These are phyloP conservation scores for Sorex maritimensis DNA, from an alignment of 2,797 vertebrate species.

Conservation along the genomic window DNA sequence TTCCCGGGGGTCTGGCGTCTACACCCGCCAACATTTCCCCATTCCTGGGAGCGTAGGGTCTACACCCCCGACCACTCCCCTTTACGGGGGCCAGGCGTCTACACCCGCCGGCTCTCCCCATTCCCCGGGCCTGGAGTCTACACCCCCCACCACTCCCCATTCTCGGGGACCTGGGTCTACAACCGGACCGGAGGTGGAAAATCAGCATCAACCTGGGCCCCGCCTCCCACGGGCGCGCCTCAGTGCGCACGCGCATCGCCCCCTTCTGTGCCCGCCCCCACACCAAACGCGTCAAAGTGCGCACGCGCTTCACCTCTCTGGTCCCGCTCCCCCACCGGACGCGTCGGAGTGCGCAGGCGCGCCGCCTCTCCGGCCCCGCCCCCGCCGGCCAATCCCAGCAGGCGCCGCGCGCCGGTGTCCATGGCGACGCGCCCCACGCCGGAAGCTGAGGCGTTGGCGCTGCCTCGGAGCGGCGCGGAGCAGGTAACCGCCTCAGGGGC, in stretches of 20 bases:
- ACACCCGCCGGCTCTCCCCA: too few relatives aligned
- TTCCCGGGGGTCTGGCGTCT: background rate
- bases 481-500: conserved; percentile 8
- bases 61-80: too few relatives aligned
- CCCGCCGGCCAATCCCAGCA: background rate
- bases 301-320: too few relatives aligned
- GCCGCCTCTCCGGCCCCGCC: rapidly evolving
- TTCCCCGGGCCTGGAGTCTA: background rate
- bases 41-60: too few relatives aligned
- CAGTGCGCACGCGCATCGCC: too few relatives aligned
- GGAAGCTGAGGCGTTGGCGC: background rate
- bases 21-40: background rate
- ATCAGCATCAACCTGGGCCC: too few relatives aligned
- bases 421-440: background rate
- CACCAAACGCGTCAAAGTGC: rapidly evolving
- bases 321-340: too few relatives aligned
- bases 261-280: too few relatives aligned
- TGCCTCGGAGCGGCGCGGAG: background rate
- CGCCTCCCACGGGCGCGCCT: too few relatives aligned
- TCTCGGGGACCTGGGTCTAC: background rate
- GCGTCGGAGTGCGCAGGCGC: background rate
- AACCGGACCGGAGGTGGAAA: too few relatives aligned
- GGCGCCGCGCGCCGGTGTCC: conserved; percentile 77
- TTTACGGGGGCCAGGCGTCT: too few relatives aligned
- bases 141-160: background rate